Percentiles rank a stretch among this genome's conserved stretches.
These are phyloP conservation scores for Seriola quinqueradiata DNA, from an alignment of 2,113 vertebrate species.

Conservation along the genomic window DNA sequence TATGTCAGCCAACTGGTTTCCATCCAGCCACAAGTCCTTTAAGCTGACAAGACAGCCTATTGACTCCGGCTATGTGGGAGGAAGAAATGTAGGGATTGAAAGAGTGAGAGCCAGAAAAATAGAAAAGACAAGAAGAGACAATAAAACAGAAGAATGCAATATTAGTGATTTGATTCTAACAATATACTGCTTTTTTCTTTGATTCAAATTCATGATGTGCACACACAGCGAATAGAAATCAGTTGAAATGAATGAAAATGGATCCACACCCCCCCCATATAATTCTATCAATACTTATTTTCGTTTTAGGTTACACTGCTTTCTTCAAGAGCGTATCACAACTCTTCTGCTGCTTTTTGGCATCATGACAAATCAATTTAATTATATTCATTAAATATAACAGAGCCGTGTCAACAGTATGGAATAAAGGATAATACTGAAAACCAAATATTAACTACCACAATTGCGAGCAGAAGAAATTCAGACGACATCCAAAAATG, in stretches of 20 bases:
- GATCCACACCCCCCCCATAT: neutral
- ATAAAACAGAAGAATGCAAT: slow-evolving; percentile 12
- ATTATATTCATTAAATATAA: neutral
- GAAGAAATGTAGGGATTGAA: slow-evolving; percentile 44
- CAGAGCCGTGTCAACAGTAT: neutral
- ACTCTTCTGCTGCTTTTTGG: neutral
- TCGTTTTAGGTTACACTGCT: neutral
- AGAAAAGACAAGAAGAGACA: slow-evolving; percentile 17
- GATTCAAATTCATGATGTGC: neutral
- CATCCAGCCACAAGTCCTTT: slow-evolving; percentile 98
- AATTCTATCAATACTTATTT: neutral
- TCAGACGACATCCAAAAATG: neutral
- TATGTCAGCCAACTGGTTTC: slow-evolving; percentile 95
- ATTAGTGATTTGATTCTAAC: neutral
- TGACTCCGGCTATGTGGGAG: slow-evolving; percentile 90
- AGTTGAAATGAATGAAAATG: neutral
- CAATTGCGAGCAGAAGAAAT: neutral
- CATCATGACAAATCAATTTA: neutral
- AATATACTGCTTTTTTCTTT: neutral
- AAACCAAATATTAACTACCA: neutral
- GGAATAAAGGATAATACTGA: neutral
- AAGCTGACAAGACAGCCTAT: slow-evolving; percentile 95
- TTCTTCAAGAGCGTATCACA: neutral
- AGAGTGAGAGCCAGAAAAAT: slow-evolving; percentile 20
- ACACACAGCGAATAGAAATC: neutral